phyloP scores from a whole-genome alignment of 2,113 vertebrate genomes.

The Vulpes lagopus region DNA sequence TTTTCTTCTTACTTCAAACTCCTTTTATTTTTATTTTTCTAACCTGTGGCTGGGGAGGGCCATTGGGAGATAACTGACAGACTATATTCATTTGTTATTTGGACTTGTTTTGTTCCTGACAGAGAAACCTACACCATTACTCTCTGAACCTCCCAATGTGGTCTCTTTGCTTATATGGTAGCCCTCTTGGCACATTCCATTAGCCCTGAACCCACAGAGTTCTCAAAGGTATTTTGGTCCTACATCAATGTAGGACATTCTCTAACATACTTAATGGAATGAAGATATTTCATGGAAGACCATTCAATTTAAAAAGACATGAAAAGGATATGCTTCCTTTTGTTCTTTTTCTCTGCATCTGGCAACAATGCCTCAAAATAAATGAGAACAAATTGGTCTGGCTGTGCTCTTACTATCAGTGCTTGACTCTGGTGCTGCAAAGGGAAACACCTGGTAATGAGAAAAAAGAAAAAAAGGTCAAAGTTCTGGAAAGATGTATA shows the following conservation, averaged over 20 bases:
- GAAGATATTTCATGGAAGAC: constrained; percentile 22
- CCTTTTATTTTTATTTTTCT: neutral
- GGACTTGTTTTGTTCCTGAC: neutral
- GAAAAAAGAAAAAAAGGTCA: neutral
- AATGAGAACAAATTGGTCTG: constrained; percentile 38
- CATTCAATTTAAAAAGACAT: constrained; percentile 47
- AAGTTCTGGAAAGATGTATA: neutral
- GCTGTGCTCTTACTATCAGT: constrained; percentile 25
- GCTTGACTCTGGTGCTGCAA: neutral
- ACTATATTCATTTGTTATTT: neutral
- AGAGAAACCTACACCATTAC: neutral
- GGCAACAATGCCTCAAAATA: constrained; percentile 7
- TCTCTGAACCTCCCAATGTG: neutral
- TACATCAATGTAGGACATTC: neutral
- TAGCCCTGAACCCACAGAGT: neutral
- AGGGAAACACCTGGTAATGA: neutral
- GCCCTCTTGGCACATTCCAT: neutral
- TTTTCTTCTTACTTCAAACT: constrained; percentile 64
- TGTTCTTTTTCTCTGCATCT: constrained; percentile 46
- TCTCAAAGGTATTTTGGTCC: neutral
- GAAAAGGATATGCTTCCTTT: constrained; percentile 35
- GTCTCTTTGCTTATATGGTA: neutral
- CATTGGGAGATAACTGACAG: neutral
- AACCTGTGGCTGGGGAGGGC: neutral
- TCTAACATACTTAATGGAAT: constrained; percentile 52